A percentile compares a stretch with the other conserved stretches of the same genome.
These are phyloP conservation scores for Malurus melanocephalus DNA, from an alignment of 2,113 vertebrate genomes.

Conservation along the genomic window DNA sequence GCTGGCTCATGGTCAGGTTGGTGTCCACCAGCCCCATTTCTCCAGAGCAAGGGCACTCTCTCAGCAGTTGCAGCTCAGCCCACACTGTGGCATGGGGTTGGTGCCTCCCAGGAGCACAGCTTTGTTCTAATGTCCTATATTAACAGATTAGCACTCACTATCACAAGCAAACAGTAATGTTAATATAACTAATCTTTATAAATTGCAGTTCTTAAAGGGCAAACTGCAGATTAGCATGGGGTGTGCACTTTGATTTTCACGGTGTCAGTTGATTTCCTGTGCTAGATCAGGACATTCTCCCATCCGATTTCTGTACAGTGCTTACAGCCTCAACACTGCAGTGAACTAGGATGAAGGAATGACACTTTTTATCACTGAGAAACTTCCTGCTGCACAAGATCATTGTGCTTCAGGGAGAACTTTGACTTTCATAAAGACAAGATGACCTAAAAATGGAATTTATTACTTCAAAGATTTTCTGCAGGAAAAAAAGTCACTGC, in stretches of 20 bases:
- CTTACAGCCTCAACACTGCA: not conserved
- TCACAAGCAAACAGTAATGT: not conserved
- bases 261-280: not conserved
- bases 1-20: not conserved
- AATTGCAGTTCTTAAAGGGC: not conserved
- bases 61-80: not conserved
- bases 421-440: conserved; percentile 45
- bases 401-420: conserved; percentile 3
- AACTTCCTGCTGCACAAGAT: not conserved
- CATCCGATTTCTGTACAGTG: not conserved
- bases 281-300: not conserved
- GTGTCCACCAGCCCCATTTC: not conserved
- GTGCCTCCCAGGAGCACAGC: not conserved
- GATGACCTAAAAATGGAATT: not conserved
- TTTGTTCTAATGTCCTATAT: not conserved
- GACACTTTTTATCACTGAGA: not conserved
- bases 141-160: not conserved
- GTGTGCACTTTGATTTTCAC: not conserved
- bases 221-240: not conserved
- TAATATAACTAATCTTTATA: not conserved
- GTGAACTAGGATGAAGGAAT: not conserved
- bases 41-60: not conserved
- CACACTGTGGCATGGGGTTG: not conserved
- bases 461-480: not conserved
- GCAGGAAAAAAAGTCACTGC: not conserved